These are phyloP conservation scores for Anthophora plumipes DNA, from an alignment of 2,888 invertebrate genomes.

Conservation along the genomic window DNA sequence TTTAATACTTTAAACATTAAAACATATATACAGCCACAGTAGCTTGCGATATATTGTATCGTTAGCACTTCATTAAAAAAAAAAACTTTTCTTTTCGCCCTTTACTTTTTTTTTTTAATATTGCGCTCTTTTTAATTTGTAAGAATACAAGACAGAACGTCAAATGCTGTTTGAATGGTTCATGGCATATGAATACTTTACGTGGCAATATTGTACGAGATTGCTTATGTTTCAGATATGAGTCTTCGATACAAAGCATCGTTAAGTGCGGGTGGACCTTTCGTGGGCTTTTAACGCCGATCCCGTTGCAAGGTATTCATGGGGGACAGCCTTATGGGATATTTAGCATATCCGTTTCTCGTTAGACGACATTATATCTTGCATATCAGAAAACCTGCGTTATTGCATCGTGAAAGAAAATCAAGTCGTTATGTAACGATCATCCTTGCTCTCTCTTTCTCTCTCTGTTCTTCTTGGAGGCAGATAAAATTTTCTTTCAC, in stretches of 20 bases:
- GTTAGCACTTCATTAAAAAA: constrained; percentile 39
- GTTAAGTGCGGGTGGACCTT: constrained; percentile 82
- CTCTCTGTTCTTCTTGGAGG: constrained; percentile 19
- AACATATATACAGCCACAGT: constrained; percentile 15
- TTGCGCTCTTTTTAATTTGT: constrained; percentile 45
- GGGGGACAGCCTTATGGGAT: constrained; percentile 84
- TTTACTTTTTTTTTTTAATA: constrained; percentile 47
- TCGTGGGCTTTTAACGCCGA: constrained; percentile 83
- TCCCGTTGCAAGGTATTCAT: constrained; percentile 85
- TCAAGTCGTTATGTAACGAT: constrained; percentile 31
- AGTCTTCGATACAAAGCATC: constrained; percentile 82
- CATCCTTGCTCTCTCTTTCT: constrained; percentile 25
- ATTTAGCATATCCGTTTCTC: constrained; percentile 73
- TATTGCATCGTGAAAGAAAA: constrained; percentile 31
- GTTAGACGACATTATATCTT: constrained; percentile 52
- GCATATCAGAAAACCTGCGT: constrained; percentile 39
- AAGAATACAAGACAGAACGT: constrained; percentile 66
- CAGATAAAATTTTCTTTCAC: constrained; percentile 22
- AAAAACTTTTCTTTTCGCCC: constrained; percentile 39
- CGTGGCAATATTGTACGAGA: constrained; percentile 82
- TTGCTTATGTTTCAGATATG: constrained; percentile 85
- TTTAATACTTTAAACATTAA: constrained; percentile 36
- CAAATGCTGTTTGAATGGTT: constrained; percentile 76
- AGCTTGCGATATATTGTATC: constrained; percentile 39
- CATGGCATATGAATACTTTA: constrained; percentile 56